These are phyloP conservation scores for Lithobates sylvaticus DNA, from an alignment of 2,797 vertebrate species.

Conservation along the genomic window DNA sequence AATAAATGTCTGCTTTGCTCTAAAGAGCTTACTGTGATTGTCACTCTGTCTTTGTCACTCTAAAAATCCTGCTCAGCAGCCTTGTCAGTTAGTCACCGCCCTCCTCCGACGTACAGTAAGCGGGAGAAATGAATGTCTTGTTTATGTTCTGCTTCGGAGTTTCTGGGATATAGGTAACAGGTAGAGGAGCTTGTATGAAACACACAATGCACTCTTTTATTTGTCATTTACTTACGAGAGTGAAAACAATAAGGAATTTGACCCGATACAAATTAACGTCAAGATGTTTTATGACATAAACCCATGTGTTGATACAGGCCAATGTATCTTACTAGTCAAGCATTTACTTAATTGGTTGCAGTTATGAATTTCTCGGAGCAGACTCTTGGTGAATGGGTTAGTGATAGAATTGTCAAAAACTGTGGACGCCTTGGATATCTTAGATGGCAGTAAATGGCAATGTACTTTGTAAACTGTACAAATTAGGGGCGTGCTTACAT, in stretches of 20 bases:
- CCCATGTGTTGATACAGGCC: not conserved
- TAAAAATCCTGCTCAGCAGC: slow-evolving; percentile 51
- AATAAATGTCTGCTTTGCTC: slow-evolving; percentile 37
- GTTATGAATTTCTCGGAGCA: too few species aligned
- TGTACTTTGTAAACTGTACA: too few species aligned
- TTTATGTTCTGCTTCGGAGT: slow-evolving; percentile 49
- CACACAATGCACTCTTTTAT: not conserved
- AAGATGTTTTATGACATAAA: too few species aligned
- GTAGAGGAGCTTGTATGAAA: not conserved
- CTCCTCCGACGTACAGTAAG: slow-evolving; percentile 28
- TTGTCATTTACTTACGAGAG: not conserved
- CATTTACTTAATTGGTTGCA: too few species aligned
- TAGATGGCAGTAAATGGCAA: too few species aligned
- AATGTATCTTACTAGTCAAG: not conserved
- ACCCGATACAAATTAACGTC: not conserved
- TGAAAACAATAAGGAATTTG: not conserved
- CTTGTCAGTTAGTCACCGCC: slow-evolving; percentile 33
- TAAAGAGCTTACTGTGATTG: slow-evolving; percentile 19
- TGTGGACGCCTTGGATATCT: too few species aligned
- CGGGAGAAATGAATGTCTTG: slow-evolving; percentile 38
- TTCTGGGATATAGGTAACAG: slow-evolving; percentile 46
- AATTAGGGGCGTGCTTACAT: too few species aligned
- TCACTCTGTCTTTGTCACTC: slow-evolving; percentile 55
- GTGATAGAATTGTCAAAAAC: too few species aligned
- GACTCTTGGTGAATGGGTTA: too few species aligned